Base-by-base conservation (phyloP, 2,888 invertebrate genomes). In the Automeris io region DNA sequence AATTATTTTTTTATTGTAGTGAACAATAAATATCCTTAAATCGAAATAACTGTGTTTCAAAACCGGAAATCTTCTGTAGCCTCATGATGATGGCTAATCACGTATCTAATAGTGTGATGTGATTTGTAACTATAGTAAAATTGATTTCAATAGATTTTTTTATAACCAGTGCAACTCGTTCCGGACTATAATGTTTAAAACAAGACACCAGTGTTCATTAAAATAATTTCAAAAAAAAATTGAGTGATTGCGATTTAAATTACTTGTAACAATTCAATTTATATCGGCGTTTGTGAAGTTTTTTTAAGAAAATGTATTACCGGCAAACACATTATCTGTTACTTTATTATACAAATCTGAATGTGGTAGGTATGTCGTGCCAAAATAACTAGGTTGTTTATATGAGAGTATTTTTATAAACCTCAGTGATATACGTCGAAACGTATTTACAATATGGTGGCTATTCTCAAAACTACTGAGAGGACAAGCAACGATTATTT, bases 401-500 rank as follows among this genome's bases (percentile, higher is more conserved):
- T 66, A 65, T 61, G 44, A 55, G 54, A 55, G 55, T 61, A 65
- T 71, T 61, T 50, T 62, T 62, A 54, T 46, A 64, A 63, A 49
- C 54, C 53, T 58, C 64, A 18, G 23, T 32, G 31, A 32, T 12
- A 25, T 18, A 24, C 8, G 8, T 18, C 23, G 9, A 13, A 4
- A 16, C 6, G 37, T 9, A n/a, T 16, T 36, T 22, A 32, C 56
- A 67, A 54, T 53, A 74, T 76, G 74, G 76, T 77, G 49, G 74
- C 77, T 40, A 67, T 76, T 63, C 45, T 79, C 18, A 73, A 74
- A 51, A 61, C 74, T n/a, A 65, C 64, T 22, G 69, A 69, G 51
- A 66, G 71, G 47, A 63, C 62, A 11, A 73, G 73, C 52, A 81
- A 80, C 61, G 73, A 75, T 49, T 85, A 70, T 54, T 85, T 86